Evolutionary conservation across 2,888 invertebrate species (phyloP), one percentile per base, ranked within the genome.

Genomic region (Tipula helvola): DNA sequence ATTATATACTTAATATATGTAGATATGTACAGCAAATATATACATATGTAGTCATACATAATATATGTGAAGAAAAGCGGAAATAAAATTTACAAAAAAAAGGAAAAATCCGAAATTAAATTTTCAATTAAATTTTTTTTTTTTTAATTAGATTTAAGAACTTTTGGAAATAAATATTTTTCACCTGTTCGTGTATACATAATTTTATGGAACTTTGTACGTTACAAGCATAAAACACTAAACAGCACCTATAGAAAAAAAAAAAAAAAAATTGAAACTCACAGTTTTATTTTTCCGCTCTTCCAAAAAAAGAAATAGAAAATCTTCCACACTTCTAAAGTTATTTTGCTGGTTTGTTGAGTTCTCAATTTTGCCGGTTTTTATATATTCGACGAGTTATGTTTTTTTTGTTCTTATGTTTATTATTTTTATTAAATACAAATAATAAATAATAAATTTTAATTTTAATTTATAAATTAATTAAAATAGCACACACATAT

Each of bases 271-370:
- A 39, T 39, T 36, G 39, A 84, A 84, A 84, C 84, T 84, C 84
- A 84, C 84, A 84, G 41, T 41, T 84, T 84, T 84, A 36, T 84
- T 84, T 84, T 84, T 84, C 84, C 84, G 84, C 41, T 84, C 84
- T 84, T 84, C 84, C 84, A 84, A 84, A 84, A 84, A 84, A n/a
- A 84, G 84, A 84, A 84, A 84, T 39, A 84, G 84, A 84, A 84
- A 84, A 84, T 84, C 84, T 84, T 84, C 84, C 84, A 84, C 84
- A 84, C 84, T 84, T 84, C 84, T 84, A 84, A 84, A 41, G 41
- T 84, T 84, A 84, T 84, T 84, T 39, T 84, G 71, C 28, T 71
- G 71, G 71, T 71, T 71, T 71, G 71, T 71, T 71, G 71, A 12
- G 71, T 71, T 71, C 71, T 71, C 71, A 71, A 71, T 71, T 71